Base-by-base conservation (phyloP, 1,140 invertebrate genomes). In the Drosophila bipectinata region DNA sequence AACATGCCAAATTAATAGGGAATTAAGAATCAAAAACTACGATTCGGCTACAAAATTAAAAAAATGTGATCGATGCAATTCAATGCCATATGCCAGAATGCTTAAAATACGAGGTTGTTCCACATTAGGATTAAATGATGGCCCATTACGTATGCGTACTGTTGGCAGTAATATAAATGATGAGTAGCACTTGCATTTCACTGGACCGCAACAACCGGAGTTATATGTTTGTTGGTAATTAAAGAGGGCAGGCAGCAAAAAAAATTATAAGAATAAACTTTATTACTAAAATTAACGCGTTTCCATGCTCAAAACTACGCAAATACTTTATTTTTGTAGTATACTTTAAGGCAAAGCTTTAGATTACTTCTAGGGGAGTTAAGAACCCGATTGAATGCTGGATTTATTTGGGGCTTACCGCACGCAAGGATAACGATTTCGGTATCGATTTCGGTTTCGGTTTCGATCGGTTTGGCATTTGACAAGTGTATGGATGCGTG, bases 301-400 rank as follows among this genome's bases (percentile, higher is more conserved):
- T 52, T 74, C 72, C 72, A 74, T 74, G 72, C 72, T 74, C 69
- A 64, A 74, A 64, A 74, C 60, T 44, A 32, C 32, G 44, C 7
- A n/a, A 28, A 28, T 28, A 28, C 26, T 28, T 6, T 28, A 7
- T 28, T n/a, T n/a, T 71, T 48, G 64, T 59, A 72, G 63, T 54
- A n/a, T 64, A 74, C 71, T 53, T 57, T 66, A 74, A 48, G 72
- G 72, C 72, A 41, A 75, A 76, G 73, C 73, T 68, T 75, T 74
- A 75, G 72, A 75, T 72, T 75, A 75, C 72, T 51, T 26, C 21
- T 73, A 59, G 34, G 56, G 48, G 62, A 67, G 72, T 75, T 57
- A 71, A 24, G 63, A 69, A 71, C 64, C 67, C 59, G 72, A 45
- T 56, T 64, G 48, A 58, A 66, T 45, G 39, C 53, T 75, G 62